phyloP scores from a whole-genome alignment of 2,888 invertebrate genomes.

The Saturnia pavonia region DNA sequence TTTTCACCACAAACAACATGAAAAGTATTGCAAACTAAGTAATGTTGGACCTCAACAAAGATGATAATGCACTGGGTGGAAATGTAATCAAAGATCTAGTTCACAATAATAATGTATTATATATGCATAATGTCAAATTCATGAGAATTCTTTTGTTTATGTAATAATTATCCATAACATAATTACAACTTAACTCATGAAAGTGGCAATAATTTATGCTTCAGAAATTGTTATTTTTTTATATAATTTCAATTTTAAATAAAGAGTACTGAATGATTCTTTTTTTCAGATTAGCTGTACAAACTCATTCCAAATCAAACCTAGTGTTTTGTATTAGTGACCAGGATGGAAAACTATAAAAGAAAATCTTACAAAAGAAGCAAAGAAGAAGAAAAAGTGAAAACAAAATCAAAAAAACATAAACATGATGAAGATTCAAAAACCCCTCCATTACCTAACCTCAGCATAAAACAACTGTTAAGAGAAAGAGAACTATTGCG shows the following conservation, averaged over 20 bases:
- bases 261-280: constrained; percentile 24
- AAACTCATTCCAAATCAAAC: constrained; percentile 27
- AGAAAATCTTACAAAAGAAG: constrained; percentile 46
- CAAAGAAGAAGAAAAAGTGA: constrained; percentile 47
- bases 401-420: constrained; percentile 41
- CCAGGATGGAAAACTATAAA: constrained; percentile 44
- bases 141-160: constrained; percentile 48
- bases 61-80: constrained; percentile 70
- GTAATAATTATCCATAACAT: constrained; percentile 9
- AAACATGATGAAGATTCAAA: constrained; percentile 49
- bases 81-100: constrained; percentile 79
- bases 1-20: constrained; percentile 48
- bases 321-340: not conserved
- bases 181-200: constrained; percentile 46
- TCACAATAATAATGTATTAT: constrained; percentile 57
- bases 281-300: constrained; percentile 45
- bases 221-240: constrained; percentile 29
- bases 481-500: constrained; percentile 62
- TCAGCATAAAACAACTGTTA: constrained; percentile 62
- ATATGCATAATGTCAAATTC: constrained; percentile 55
- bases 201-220: constrained; percentile 48
- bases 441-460: constrained; percentile 68
- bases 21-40: constrained; percentile 59
- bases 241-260: constrained; percentile 30
- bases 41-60: constrained; percentile 59